phyloP scores from a whole-genome alignment of 2,113 vertebrate genomes.

The Protomyctophum bolini region DNA sequence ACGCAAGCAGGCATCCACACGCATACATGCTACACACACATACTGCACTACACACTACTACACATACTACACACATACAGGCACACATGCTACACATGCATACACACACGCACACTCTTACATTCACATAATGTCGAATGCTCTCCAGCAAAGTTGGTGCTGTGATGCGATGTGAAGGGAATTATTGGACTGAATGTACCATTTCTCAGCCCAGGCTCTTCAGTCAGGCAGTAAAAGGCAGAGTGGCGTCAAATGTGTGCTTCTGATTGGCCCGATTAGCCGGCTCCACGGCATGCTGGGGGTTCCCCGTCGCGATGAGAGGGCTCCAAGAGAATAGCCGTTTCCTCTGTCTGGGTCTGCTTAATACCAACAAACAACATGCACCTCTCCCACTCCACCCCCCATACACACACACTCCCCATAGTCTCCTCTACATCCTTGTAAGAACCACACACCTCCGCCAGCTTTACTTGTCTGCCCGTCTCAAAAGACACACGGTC shows the following conservation, averaged over 20 bases:
- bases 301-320: no score
- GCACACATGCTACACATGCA: background rate
- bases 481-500: no score
- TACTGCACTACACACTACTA: slow-evolving; percentile 4
- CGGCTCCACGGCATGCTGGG: background rate
- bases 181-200: background rate
- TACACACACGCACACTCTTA: background rate
- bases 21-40: slow-evolving; percentile 2
- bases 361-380: background rate
- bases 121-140: background rate
- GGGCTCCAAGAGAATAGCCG: no score
- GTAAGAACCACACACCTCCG: no score
- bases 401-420: background rate
- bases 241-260: background rate
- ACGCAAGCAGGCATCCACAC: slow-evolving; percentile 12
- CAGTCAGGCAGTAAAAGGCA: background rate
- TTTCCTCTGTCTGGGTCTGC: no score
- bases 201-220: background rate
- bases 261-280: background rate
- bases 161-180: slow-evolving; percentile 61
- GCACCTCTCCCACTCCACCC: background rate
- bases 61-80: slow-evolving; percentile 10
- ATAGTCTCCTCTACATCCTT: no score
- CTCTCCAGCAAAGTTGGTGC: slow-evolving; percentile 1
- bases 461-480: no score